A percentile compares a stretch with the other conserved stretches of the same genome.
Conservation (phyloP, 2,888 invertebrate genomes). For the Synanthedon myopaeformis region DNA sequence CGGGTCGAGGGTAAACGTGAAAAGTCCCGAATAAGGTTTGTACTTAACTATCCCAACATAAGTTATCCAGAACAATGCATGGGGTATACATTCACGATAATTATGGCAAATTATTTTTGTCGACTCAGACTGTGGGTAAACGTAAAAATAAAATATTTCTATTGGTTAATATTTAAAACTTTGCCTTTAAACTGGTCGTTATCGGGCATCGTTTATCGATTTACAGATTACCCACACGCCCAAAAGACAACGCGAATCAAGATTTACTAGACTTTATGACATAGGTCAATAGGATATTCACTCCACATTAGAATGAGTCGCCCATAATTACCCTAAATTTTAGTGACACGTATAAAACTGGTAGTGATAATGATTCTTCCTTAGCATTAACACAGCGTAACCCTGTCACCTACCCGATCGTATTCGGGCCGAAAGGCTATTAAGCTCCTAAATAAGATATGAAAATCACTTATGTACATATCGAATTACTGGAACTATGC, state of each 20-base stretch:
- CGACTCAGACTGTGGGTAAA: background rate
- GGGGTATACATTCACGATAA: background rate
- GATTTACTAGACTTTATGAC: background rate
- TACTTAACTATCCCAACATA: slow-evolving; percentile 54
- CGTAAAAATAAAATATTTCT: background rate
- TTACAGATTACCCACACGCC: too few relatives aligned
- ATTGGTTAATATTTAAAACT: too few relatives aligned
- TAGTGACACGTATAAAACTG: slow-evolving; percentile 23
- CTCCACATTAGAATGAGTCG: background rate
- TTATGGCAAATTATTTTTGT: background rate
- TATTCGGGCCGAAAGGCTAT: slow-evolving; percentile 65
- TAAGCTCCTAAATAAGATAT: slow-evolving; percentile 69
- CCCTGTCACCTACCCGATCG: slow-evolving; percentile 67
- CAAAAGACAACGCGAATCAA: too few relatives aligned
- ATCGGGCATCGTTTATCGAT: too few relatives aligned
- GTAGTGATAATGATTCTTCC: slow-evolving; percentile 53
- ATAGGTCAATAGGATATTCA: background rate
- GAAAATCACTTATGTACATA: slow-evolving; percentile 57
- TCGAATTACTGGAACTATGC: slow-evolving; percentile 22
- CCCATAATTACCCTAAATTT: background rate
- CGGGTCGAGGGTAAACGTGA: slow-evolving; percentile 6
- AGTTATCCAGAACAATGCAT: slow-evolving; percentile 68
- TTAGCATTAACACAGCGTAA: slow-evolving; percentile 65
- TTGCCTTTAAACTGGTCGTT: too few relatives aligned
- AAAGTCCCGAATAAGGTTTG: slow-evolving; percentile 20